These are phyloP conservation scores for Brachyalestes nurse DNA, from an alignment of 2,797 vertebrate species.

Conservation along the genomic window DNA sequence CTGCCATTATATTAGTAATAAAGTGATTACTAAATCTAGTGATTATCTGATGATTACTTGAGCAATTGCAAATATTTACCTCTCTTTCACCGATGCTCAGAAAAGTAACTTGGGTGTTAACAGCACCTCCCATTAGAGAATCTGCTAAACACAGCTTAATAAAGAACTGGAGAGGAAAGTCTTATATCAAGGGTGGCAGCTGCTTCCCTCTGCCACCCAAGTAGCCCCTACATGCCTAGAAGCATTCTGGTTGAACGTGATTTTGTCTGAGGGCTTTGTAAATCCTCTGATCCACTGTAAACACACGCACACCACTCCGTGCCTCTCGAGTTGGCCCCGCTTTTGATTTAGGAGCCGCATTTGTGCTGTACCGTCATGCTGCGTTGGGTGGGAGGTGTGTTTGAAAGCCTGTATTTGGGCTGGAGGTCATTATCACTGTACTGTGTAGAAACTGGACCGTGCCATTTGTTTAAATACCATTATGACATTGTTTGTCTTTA, in stretches of 20 bases:
- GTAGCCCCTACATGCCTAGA: no score
- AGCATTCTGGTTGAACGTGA: background rate
- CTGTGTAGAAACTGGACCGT: conserved; percentile 1
- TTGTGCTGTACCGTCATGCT: background rate
- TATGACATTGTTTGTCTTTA: conserved; percentile 49
- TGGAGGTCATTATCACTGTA: conserved; percentile 1
- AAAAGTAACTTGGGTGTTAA: no score
- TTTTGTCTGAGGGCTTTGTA: background rate
- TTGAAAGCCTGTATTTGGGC: conserved; percentile 16
- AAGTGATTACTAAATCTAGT: no score
- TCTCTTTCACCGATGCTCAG: no score
- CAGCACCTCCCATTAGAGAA: no score
- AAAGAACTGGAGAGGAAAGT: no score
- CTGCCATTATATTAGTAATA: no score
- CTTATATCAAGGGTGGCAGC: no score
- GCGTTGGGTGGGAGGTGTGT: background rate
- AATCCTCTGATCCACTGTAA: background rate
- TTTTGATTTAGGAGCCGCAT: background rate
- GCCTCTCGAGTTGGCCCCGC: background rate
- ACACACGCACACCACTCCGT: background rate
- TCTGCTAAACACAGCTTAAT: no score
- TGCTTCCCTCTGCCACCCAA: no score
- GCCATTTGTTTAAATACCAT: conserved; percentile 19
- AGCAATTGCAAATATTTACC: no score
- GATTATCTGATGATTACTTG: no score